Base-by-base conservation (phyloP, 2,888 invertebrate species). In the Catotricha subobsoleta region DNA sequence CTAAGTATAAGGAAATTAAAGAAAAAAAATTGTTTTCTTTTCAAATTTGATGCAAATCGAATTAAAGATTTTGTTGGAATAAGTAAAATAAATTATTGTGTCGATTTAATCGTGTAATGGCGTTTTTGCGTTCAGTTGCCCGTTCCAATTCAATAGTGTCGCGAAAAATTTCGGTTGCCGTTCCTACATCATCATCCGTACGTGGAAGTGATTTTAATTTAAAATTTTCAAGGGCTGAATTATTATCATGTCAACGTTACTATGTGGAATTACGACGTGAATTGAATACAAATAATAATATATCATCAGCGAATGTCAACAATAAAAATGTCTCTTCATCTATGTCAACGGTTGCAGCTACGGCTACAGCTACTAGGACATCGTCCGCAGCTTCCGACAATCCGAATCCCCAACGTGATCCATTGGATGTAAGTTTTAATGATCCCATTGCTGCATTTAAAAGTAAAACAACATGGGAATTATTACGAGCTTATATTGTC, bases 381-480 rank as follows among this genome's bases (percentile, higher is more conserved):
- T 10, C 43, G 44, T 28, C 33, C 25, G 29, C 25, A 44, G 28
- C 38, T 35, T 21, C 3, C 7, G 7, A 9, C 2, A 28, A 10
- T 16, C 20, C 19, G 8, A 29, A 30, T 16, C 48, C 62, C 39
- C 50, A 67, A 19, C 54, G 59, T 10, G 86, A 86, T 63, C 77
- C 79, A 3, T 68, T 90, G 51, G 90, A 91, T 64, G 72, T 83
- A 48, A 71, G 71, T 50, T 97, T 97, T 66, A 77, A 77, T 63
- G 83, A 90, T 69, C 80, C 86, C 20, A 69, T 77, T 53, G 88
- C 90, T 50, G 84, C 94, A 20, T 97, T 90, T 69, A 87, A 88
- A 63, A 91, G 91, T 66, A 95, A 95, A 70, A 88, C 86, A 52
- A 92, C 84, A 50, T 76, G 73, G 67, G 94, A 97, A 66, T 72